phyloP scores from a whole-genome alignment of 2,113 vertebrate species.

The Pteruthius melanotis region DNA sequence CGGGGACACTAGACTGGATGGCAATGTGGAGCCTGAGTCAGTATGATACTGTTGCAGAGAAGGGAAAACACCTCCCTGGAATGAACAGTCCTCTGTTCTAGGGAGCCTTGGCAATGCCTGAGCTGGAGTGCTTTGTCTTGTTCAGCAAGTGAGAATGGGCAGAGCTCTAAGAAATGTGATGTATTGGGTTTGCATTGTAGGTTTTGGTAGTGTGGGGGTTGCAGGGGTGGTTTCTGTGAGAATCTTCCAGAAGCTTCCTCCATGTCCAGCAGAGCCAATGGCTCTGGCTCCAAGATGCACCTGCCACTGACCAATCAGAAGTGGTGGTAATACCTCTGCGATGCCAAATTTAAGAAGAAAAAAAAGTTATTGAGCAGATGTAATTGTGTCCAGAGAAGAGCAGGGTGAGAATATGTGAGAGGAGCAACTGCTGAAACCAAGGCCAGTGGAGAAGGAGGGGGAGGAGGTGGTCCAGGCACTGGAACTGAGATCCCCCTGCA shows the following conservation, averaged over 20 bases:
- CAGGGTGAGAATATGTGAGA: not conserved
- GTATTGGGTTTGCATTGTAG: not conserved
- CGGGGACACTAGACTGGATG: too few relatives aligned
- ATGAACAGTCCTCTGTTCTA: not conserved
- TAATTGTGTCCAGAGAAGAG: not conserved
- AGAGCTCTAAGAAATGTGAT: not conserved
- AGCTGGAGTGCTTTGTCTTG: not conserved
- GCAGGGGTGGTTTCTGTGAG: not conserved
- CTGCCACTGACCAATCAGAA: not conserved
- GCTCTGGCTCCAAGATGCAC: not conserved
- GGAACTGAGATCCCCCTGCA: not conserved
- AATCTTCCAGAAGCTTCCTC: not conserved
- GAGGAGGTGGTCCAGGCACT: rapidly evolving
- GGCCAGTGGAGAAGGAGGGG: not conserved
- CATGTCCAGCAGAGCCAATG: not conserved
- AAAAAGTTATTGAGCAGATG: not conserved
- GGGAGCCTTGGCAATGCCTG: not conserved
- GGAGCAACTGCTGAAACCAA: rapidly evolving
- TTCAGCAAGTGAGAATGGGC: not conserved
- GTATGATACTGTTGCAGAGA: not conserved
- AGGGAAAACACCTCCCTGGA: not conserved
- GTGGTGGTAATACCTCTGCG: not conserved
- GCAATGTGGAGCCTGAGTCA: not conserved
- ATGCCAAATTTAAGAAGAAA: not conserved
- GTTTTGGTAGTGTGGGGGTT: not conserved